These are phyloP conservation scores for Platypus cylindrus DNA, from an alignment of 2,888 invertebrate species.

Conservation along the genomic window DNA sequence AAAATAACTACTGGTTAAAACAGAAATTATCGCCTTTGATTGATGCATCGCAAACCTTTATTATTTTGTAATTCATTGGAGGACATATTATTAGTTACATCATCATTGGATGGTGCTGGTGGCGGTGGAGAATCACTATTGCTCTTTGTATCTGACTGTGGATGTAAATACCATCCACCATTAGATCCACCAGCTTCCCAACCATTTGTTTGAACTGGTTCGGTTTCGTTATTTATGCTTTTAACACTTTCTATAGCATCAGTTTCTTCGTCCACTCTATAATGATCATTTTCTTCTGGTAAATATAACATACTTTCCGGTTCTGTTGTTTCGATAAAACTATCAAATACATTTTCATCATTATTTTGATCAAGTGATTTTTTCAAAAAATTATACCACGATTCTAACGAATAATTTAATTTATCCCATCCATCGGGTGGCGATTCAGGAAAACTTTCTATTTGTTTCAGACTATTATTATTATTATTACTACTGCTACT, in stretches of 20 bases:
- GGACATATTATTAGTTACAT: too few relatives aligned
- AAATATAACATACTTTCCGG: constrained; percentile 29
- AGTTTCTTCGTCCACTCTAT: constrained; percentile 5
- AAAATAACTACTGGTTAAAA: background rate
- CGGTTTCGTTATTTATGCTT: too few relatives aligned
- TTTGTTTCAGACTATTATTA: constrained; percentile 4
- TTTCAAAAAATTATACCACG: constrained; percentile 35
- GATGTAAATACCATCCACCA: constrained; percentile 37
- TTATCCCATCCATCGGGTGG: constrained; percentile 9
- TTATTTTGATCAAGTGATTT: constrained; percentile 28
- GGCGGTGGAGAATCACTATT: too few relatives aligned
- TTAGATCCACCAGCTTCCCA: constrained; percentile 24
- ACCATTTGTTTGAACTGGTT: too few relatives aligned
- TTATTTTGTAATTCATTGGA: constrained; percentile 14
- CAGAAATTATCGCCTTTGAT: too few relatives aligned
- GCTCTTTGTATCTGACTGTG: constrained; percentile 29
- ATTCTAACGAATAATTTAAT: constrained; percentile 33
- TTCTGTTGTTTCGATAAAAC: constrained; percentile 28
- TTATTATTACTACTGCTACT: constrained; percentile 19
- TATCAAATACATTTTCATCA: constrained; percentile 25
- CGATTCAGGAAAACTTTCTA: constrained; percentile 17
- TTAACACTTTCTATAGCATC: constrained; percentile 3
- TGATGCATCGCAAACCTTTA: constrained; percentile 2
- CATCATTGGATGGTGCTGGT: constrained; percentile 10
- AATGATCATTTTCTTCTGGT: constrained; percentile 7